Evolutionary conservation across 2,888 invertebrate species (phyloP).

Genomic region (Drosophila multiciliata): DNA sequence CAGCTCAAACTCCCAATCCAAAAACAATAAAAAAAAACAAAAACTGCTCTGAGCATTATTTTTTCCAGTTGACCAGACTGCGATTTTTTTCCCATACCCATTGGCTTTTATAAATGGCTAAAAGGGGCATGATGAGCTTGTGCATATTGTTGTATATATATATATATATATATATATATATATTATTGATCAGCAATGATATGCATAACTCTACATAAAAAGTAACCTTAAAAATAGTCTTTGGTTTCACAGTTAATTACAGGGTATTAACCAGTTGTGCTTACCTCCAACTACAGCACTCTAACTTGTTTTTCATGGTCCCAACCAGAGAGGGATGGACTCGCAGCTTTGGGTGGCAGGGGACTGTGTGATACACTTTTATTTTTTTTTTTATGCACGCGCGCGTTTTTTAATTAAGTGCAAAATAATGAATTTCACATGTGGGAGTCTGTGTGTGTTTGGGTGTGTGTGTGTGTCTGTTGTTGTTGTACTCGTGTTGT

Average conservation of each 20-base stretch:
- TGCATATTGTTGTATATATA: no score
- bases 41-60: conserved; percentile 49
- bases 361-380: conserved; percentile 59
- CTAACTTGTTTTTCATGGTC: conserved; percentile 8
- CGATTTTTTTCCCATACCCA: conserved; percentile 21
- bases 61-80: conserved; percentile 79
- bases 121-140: background rate
- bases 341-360: background rate
- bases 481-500: conserved; percentile 16
- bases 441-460: conserved; percentile 1
- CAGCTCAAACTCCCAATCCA: conserved; percentile 22
- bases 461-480: conserved; percentile 2
- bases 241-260: background rate
- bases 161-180: background rate
- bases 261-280: background rate
- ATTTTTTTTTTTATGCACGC: conserved; percentile 29
- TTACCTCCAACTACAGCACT: background rate
- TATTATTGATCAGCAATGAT: background rate
- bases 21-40: conserved; percentile 7
- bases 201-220: fast-evolving
- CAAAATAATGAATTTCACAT: conserved; percentile 74
- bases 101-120: background rate
- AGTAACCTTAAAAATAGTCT: background rate
- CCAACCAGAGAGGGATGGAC: conserved; percentile 9
- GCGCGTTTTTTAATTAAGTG: conserved; percentile 83